Conservation (phyloP, 2,888 invertebrate species). For the Alsophila aescularia region DNA sequence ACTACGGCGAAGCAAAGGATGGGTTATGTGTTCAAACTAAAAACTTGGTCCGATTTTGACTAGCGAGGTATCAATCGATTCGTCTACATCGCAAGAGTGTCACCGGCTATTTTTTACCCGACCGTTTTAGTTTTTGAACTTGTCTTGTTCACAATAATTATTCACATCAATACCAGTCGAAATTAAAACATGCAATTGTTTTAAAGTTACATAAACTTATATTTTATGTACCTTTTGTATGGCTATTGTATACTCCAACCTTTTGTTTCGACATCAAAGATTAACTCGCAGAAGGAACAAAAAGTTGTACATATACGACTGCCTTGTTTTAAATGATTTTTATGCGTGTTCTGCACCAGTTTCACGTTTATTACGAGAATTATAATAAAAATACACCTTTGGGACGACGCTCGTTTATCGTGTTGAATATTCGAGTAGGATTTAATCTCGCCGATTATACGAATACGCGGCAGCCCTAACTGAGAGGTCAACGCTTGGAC, state of each 20-base stretch:
- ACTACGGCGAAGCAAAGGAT: no score
- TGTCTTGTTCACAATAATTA: no score
- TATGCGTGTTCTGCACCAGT: slow-evolving; percentile 25
- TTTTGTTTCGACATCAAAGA: slow-evolving; percentile 1
- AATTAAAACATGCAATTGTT: no score
- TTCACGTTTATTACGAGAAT: slow-evolving; percentile 32
- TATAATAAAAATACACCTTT: slow-evolving; percentile 45
- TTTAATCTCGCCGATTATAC: slow-evolving; percentile 56
- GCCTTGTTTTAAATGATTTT: slow-evolving; percentile 27
- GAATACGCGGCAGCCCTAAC: slow-evolving; percentile 40
- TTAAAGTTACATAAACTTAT: no score
- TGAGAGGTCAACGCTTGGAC: slow-evolving; percentile 35
- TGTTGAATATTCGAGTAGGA: slow-evolving; percentile 50
- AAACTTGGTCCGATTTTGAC: no score
- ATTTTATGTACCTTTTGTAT: no score
- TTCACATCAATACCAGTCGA: no score
- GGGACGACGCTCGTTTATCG: slow-evolving; percentile 42
- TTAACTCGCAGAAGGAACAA: slow-evolving; percentile 8
- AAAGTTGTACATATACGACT: slow-evolving; percentile 14
- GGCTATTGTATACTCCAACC: background rate
- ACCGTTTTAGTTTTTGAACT: no score
- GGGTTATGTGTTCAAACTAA: no score
- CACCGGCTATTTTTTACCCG: no score
- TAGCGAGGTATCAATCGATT: no score
- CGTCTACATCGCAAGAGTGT: no score